A percentile compares a stretch with the other conserved stretches of the same genome.
Evolutionary conservation across 2,888 invertebrate genomes (phyloP).

Genomic region (Agriotes lineatus): DNA sequence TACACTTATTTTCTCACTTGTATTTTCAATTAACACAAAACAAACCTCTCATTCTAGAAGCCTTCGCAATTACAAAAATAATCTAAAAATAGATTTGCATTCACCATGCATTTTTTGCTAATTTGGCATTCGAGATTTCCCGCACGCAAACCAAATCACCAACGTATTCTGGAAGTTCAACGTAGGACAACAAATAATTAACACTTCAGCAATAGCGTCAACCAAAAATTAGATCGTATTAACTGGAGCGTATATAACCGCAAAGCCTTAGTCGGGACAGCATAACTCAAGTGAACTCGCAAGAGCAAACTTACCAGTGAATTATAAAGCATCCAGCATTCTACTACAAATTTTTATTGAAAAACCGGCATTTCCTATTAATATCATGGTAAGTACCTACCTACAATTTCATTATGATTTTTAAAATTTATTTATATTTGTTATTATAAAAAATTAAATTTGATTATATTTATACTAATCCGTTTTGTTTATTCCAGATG

Average conservation of each 20-base stretch:
- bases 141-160: conserved; percentile 5
- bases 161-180: conserved; percentile 9
- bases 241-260: conserved; percentile 34
- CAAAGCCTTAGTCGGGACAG: background rate
- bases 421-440: too few species aligned
- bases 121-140: background rate
- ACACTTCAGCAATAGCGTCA: conserved; percentile 36
- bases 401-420: background rate
- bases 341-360: background rate
- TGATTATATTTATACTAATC: too few species aligned
- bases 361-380: background rate
- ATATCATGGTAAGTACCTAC: conserved; percentile 3
- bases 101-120: background rate
- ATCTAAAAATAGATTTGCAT: background rate
- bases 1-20: too few species aligned
- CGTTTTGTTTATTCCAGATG: conserved; percentile 21
- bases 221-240: conserved; percentile 41
- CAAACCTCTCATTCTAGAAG: too few species aligned
- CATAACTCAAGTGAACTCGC: conserved; percentile 4
- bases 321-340: background rate
- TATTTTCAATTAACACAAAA: background rate
- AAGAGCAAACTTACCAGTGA: conserved; percentile 3
- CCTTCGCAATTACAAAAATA: too few species aligned
- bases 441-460: too few species aligned
- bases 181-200: conserved; percentile 25